These are phyloP conservation scores for Zootoca vivipara DNA, from an alignment of 2,113 vertebrate species.

Conservation along the genomic window DNA sequence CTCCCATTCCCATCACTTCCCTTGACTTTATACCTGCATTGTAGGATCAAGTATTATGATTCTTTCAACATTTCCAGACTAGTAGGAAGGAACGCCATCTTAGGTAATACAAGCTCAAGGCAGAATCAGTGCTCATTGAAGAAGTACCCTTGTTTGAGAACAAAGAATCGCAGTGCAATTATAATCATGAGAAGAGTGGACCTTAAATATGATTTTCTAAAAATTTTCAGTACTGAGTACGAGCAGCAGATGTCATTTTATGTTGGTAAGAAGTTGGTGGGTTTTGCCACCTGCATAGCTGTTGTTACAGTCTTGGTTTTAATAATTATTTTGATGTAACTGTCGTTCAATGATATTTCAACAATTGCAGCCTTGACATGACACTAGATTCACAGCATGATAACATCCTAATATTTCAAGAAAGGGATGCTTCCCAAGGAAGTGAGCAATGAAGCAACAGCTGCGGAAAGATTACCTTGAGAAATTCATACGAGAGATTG, in stretches of 20 bases:
- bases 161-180: not conserved
- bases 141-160: not conserved
- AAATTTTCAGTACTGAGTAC: not conserved
- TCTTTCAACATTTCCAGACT: too few species aligned
- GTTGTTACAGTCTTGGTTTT: not conserved
- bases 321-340: constrained; percentile 7
- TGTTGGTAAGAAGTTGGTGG: not conserved
- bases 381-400: not conserved
- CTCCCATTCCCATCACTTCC: too few species aligned
- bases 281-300: not conserved
- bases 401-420: not conserved
- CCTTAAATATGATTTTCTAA: not conserved
- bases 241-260: not conserved
- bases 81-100: too few species aligned
- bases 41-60: too few species aligned
- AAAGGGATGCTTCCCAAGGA: not conserved
- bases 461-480: not conserved
- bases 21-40: too few species aligned
- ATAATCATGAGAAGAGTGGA: too few species aligned
- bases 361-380: not conserved
- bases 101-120: too few species aligned
- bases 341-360: not conserved
- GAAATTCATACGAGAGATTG: not conserved
- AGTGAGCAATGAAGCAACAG: not conserved
- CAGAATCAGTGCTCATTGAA: too few species aligned